Evolutionary conservation across 2,113 vertebrate species (phyloP), one percentile per base, ranked within the genome.

Genomic region (Heterocephalus glaber): DNA sequence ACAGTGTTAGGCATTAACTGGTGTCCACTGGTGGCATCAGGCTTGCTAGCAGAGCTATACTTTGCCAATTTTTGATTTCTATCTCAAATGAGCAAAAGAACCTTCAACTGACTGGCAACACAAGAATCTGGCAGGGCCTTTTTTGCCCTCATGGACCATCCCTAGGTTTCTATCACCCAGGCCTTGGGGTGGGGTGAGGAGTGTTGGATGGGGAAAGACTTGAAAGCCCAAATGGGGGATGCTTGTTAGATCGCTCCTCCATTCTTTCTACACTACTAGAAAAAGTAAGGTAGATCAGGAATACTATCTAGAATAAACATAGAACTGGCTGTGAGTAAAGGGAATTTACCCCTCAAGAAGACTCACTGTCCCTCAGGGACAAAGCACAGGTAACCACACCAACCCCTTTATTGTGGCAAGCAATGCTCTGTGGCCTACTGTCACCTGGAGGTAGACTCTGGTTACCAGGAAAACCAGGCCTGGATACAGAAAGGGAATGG

Each of bases 361-460:
- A 10, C 1, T 2, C 16, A 49, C 2, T 11, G 4, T 30, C 5
- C 1, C 5, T 30, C 11, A 30, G 10, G 28, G 35, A 11, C 24
- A 72, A 20, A 22, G 16, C 3, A 14, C 17, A 54, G 19, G 4
- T 76, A n/a, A 58, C n/a, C 63, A 61, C 8, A 7, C 3, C 56
- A 16, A 44, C 2, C 56, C 56, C 5, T 56, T 76, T 54, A 17
- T 14, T 49, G 10, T 8, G 10, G 24, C 17, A 17, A 28, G 30
- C 3, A 49, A 54, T 65, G 14, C 24, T 44, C 52, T 7, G 16
- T 58, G 13, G 30, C 38, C 16, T 65, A 10, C 14, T 61, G 1
- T 24, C 54, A 20, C 77, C 41, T 56, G 54, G 22, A n/a, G 28
- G 41, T 33, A 49, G n/a, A 79, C 26, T 47, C 24, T n/a, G 19